Percentiles rank a stretch among this genome's conserved stretches.
phyloP scores from a whole-genome alignment of 2,113 vertebrate species.

The Phoenicopterus ruber region DNA sequence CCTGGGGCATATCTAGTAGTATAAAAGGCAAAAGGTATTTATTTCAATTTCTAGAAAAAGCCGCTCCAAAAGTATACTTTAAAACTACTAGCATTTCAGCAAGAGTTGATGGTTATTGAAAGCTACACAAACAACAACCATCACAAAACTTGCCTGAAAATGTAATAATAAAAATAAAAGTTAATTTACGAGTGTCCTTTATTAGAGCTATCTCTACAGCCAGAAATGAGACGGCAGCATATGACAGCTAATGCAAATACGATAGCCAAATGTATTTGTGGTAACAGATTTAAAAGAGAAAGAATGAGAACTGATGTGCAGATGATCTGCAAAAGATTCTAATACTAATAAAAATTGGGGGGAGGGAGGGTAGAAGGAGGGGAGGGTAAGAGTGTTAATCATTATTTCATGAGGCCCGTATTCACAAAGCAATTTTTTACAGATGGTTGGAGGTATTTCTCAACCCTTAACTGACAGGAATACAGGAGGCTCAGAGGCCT shows the following conservation, averaged over 20 bases:
- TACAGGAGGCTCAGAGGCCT: conserved; percentile 45
- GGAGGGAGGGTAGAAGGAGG: background rate
- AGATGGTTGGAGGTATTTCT: conserved; percentile 47
- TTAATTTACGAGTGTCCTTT: background rate
- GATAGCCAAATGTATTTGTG: background rate
- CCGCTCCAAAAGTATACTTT: background rate
- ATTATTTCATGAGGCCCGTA: background rate
- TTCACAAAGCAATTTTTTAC: conserved; percentile 45
- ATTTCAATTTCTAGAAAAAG: background rate
- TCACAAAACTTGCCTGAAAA: background rate
- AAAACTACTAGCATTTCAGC: background rate
- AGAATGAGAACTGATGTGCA: background rate
- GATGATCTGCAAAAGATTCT: background rate
- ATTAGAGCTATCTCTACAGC: background rate
- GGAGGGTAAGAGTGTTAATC: background rate
- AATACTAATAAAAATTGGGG: conserved; percentile 10
- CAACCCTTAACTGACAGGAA: conserved; percentile 21
- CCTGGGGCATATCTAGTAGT: background rate
- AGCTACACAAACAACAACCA: background rate
- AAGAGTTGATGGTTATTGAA: background rate
- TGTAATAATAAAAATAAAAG: background rate
- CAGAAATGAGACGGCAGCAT: background rate
- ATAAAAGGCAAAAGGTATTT: background rate
- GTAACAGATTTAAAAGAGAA: background rate
- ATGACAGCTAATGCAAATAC: background rate